These are phyloP conservation scores for Falcaria lacertinaria DNA, from an alignment of 2,888 invertebrate genomes.

Conservation along the genomic window DNA sequence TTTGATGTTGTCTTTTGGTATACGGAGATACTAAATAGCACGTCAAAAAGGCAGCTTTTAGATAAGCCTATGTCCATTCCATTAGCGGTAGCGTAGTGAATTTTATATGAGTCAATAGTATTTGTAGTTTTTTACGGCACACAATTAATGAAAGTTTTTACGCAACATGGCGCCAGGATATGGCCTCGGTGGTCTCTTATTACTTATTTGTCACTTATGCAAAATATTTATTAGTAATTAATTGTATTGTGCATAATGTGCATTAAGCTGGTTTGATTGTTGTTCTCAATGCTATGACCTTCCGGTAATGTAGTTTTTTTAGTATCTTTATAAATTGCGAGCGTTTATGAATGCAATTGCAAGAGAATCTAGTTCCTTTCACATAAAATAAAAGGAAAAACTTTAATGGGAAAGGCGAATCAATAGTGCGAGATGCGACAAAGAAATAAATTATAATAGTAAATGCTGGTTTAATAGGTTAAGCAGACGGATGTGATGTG, in stretches of 20 bases:
- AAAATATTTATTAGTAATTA: not conserved
- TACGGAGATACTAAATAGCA: too few relatives aligned
- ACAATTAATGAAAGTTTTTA: not conserved
- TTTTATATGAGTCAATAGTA: not conserved
- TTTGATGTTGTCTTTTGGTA: too few relatives aligned
- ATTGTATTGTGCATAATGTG: not conserved
- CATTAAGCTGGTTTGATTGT: not conserved
- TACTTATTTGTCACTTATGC: not conserved
- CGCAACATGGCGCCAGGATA: not conserved
- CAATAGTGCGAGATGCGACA: too few relatives aligned
- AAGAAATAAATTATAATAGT: slow-evolving; percentile 7
- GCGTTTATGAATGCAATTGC: too few relatives aligned
- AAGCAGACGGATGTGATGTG: slow-evolving; percentile 46
- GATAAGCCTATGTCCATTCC: too few relatives aligned
- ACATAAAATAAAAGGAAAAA: too few relatives aligned
- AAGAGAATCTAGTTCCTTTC: too few relatives aligned
- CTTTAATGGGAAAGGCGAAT: too few relatives aligned
- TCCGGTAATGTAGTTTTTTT: not conserved
- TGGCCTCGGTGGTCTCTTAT: not conserved
- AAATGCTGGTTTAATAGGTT: slow-evolving; percentile 46
- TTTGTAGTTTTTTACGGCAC: not conserved
- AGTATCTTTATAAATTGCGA: not conserved
- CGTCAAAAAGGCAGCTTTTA: too few relatives aligned
- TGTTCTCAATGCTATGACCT: not conserved
- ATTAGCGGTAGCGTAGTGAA: too few relatives aligned